Evolutionary conservation across 2,113 vertebrate genomes (phyloP).

Genomic region (Rhinoderma darwinii): DNA sequence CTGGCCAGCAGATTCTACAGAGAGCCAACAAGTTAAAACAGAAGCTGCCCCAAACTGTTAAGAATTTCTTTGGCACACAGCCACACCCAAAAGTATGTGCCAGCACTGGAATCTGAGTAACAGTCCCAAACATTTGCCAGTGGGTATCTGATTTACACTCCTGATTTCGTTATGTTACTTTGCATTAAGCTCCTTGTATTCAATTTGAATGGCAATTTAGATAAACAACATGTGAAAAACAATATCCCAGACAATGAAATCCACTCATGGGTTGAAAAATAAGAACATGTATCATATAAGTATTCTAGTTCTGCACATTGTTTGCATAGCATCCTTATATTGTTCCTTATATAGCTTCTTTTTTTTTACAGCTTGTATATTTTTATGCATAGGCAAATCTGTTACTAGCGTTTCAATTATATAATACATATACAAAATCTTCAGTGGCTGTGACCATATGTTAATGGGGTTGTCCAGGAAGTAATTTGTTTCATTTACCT

Average conservation of each 20-base stretch:
- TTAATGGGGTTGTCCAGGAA: too few species aligned
- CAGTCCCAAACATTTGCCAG: constrained; percentile 13
- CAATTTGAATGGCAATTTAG: constrained; percentile 18
- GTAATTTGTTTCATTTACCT: too few species aligned
- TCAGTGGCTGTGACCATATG: not conserved
- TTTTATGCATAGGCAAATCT: not conserved
- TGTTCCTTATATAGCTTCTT: not conserved
- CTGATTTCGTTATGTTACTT: constrained; percentile 32
- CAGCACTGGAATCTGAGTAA: constrained; percentile 34
- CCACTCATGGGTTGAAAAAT: not conserved
- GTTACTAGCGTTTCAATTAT: not conserved
- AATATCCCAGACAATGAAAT: constrained; percentile 10
- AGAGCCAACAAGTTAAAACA: constrained; percentile 38
- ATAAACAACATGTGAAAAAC: constrained; percentile 29
- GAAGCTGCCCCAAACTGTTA: constrained; percentile 46
- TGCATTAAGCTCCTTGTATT: constrained; percentile 11
- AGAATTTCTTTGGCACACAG: constrained; percentile 18
- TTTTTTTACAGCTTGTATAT: not conserved
- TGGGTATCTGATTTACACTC: constrained; percentile 36
- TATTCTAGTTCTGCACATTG: not conserved
- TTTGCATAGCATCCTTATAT: not conserved
- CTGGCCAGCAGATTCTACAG: not conserved
- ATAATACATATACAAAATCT: not conserved
- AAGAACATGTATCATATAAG: not conserved
- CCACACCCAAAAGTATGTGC: not conserved